phyloP scores from a whole-genome alignment of 2,797 vertebrate species.

The Squalus acanthias region DNA sequence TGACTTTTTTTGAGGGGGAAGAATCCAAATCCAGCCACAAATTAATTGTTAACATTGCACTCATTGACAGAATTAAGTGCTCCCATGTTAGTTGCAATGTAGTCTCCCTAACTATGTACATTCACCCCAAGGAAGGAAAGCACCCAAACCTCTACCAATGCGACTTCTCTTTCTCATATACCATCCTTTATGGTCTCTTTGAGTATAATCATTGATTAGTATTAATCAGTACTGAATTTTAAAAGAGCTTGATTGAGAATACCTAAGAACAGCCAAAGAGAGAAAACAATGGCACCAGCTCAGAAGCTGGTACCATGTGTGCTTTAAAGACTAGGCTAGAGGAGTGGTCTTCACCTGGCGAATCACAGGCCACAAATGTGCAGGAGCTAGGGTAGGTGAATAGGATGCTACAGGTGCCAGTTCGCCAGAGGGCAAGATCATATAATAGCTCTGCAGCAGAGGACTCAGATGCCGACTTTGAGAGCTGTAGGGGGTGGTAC shows the following conservation, averaged over 20 bases:
- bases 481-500: no score
- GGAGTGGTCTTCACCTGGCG: no score
- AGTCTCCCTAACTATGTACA: background rate
- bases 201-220: background rate
- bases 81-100: background rate
- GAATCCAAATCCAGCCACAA: background rate
- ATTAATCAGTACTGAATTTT: background rate
- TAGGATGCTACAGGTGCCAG: no score
- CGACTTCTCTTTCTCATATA: background rate
- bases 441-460: no score
- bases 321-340: no score
- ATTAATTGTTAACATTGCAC: background rate
- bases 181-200: background rate
- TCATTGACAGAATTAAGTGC: background rate
- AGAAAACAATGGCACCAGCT: background rate
- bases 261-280: background rate
- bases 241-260: background rate
- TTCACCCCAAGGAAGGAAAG: background rate
- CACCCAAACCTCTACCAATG: background rate
- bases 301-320: no score
- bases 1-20: background rate
- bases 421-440: no score
- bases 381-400: no score
- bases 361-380: no score
- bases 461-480: no score